phyloP scores from a whole-genome alignment of 2,797 vertebrate species.

The Leptatherina wallacei region DNA sequence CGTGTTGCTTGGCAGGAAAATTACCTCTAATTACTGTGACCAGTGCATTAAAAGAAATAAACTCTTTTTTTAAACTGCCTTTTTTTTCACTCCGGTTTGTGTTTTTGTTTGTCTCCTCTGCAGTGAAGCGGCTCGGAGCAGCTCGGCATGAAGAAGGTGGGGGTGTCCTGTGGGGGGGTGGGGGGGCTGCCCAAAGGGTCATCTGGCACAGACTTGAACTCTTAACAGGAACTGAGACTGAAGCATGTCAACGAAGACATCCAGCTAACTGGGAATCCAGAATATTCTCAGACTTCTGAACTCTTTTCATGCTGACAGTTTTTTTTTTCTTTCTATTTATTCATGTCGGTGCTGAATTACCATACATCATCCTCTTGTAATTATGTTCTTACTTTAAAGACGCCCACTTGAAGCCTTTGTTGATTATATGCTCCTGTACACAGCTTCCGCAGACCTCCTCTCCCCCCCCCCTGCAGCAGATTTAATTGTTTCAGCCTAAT shows the following conservation, averaged over 20 bases:
- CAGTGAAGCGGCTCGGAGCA: conserved; percentile 61
- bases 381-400: conserved; percentile 40
- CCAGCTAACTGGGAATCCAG: conserved; percentile 18
- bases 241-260: conserved; percentile 56
- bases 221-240: conserved; percentile 52
- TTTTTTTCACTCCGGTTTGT: conserved; percentile 12
- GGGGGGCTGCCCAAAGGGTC: conserved; percentile 8
- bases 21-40: conserved; percentile 43
- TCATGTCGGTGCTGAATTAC: conserved; percentile 32
- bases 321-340: conserved; percentile 6
- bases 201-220: conserved; percentile 37
- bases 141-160: conserved; percentile 50
- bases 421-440: conserved; percentile 30
- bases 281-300: conserved; percentile 16
- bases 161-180: conserved; percentile 25
- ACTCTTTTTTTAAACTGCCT: neutral
- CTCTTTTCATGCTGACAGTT: conserved; percentile 17
- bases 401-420: conserved; percentile 27
- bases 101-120: conserved; percentile 31
- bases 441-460: conserved; percentile 34
- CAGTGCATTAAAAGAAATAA: conserved; percentile 9
- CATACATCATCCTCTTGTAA: conserved; percentile 27
- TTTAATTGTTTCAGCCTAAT: conserved; percentile 62
- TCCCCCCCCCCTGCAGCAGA: conserved; percentile 42
- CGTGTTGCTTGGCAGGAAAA: conserved; percentile 50